phyloP scores from a whole-genome alignment of 2,888 invertebrate genomes.

The Calliphora vomitoria region DNA sequence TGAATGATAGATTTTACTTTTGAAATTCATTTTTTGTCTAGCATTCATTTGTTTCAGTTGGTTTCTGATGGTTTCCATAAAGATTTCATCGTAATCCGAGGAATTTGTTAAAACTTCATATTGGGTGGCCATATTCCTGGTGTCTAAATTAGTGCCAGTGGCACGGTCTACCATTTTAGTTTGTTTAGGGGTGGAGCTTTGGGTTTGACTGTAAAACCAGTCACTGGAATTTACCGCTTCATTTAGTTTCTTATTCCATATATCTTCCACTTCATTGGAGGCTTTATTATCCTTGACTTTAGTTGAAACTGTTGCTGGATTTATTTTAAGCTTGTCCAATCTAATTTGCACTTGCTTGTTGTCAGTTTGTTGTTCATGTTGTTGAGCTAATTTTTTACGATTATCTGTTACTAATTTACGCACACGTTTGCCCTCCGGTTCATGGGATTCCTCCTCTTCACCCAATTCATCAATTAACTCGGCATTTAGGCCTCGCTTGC shows the following conservation, averaged over 20 bases:
- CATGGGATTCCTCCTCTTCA: conserved; percentile 6
- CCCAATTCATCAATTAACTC: conserved; percentile 36
- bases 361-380: neutral
- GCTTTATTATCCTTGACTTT: neutral
- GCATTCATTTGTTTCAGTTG: conserved; percentile 81
- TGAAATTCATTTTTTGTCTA: conserved; percentile 81
- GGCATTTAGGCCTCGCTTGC: conserved; percentile 68
- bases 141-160: conserved; percentile 11
- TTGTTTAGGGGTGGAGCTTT: neutral
- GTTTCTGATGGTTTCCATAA: conserved; percentile 77
- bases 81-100: conserved; percentile 77
- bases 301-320: neutral
- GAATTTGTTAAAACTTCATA: conserved; percentile 8
- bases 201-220: neutral
- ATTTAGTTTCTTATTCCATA: neutral
- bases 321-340: conserved; percentile 36
- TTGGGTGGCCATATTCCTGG: conserved; percentile 45
- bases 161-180: conserved; percentile 6
- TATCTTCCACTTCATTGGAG: neutral
- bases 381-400: conserved; percentile 18
- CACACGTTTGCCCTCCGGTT: conserved; percentile 57
- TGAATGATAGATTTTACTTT: conserved; percentile 78
- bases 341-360: conserved; percentile 6
- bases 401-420: conserved; percentile 28
- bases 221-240: neutral